Conservation (phyloP, 2,797 vertebrate species). For the Yasuhikotakia modesta region DNA sequence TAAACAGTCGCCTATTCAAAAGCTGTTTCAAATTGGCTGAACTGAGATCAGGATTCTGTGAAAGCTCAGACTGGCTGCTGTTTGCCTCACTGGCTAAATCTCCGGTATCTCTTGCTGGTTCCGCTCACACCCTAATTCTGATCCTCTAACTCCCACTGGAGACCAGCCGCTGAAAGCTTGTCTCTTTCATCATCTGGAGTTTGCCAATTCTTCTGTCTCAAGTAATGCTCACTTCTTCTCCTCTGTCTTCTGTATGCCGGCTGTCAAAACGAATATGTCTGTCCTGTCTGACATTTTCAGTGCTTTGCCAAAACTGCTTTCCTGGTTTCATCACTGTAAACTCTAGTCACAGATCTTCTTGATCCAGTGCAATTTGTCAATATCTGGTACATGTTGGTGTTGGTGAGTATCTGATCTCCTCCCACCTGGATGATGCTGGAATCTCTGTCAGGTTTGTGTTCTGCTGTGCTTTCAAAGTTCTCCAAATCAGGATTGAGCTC, state of each 20-base stretch:
- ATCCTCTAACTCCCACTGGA: constrained; percentile 21
- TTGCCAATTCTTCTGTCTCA: constrained; percentile 33
- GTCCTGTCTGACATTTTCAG: constrained; percentile 14
- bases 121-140: constrained; percentile 34
- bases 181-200: constrained; percentile 40
- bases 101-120: constrained; percentile 22
- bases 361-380: too few relatives aligned
- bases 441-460: too few relatives aligned
- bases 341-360: too few relatives aligned
- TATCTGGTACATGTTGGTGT: neutral
- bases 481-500: neutral
- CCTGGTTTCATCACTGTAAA: neutral
- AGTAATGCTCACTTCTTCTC: constrained; percentile 29
- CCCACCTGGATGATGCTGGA: too few relatives aligned
- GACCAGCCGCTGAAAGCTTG: constrained; percentile 1
- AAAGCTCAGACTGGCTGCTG: neutral
- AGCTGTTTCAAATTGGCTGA: neutral
- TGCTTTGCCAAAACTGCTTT: neutral
- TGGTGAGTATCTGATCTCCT: too few relatives aligned
- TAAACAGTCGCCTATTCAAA: neutral
- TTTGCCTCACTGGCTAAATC: constrained; percentile 30
- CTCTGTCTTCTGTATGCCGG: too few relatives aligned
- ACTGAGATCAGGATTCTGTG: constrained; percentile 8
- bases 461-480: too few relatives aligned
- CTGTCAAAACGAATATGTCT: constrained; percentile 14